A percentile compares a stretch with the other conserved stretches of the same genome.
Evolutionary conservation across 53 echinoderm and acorn worm species (phyloP).

Genomic region (Echinometra lucunter): DNA sequence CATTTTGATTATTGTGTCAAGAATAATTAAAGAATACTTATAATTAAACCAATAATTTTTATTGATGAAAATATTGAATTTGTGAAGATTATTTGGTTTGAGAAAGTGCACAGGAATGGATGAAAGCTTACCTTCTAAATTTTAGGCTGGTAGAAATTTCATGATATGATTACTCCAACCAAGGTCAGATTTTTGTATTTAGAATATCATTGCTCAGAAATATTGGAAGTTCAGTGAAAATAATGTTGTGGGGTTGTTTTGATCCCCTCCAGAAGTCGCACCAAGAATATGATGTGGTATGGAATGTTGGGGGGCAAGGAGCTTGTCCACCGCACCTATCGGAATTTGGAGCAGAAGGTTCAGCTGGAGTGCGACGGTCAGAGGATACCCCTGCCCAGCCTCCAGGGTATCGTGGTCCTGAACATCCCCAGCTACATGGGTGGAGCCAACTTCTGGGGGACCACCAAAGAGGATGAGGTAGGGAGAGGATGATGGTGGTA

Average conservation of each 20-base stretch:
- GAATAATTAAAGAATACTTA: too few relatives aligned
- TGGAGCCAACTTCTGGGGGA: slow-evolving; percentile 99
- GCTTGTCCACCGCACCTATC: slow-evolving; percentile 92
- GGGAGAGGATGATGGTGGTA: slow-evolving; percentile 1
- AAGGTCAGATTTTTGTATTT: too few relatives aligned
- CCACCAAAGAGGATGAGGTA: slow-evolving; percentile 95
- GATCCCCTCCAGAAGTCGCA: slow-evolving; percentile 81
- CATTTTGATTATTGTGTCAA: too few relatives aligned
- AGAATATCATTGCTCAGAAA: too few relatives aligned
- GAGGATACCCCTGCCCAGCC: slow-evolving; percentile 92
- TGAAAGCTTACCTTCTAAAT: too few relatives aligned
- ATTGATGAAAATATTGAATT: too few relatives aligned
- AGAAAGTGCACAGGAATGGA: too few relatives aligned
- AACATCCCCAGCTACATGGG: slow-evolving; percentile 99
- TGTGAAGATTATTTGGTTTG: too few relatives aligned
- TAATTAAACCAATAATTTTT: too few relatives aligned
- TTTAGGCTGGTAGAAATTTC: too few relatives aligned
- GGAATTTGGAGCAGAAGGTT: slow-evolving; percentile 96
- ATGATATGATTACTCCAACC: too few relatives aligned
- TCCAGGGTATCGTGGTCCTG: slow-evolving; percentile 96
- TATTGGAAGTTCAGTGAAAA: not conserved
- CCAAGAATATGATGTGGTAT: slow-evolving; percentile 98
- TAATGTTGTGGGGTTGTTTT: slow-evolving; percentile 19
- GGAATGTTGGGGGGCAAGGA: slow-evolving; percentile 96
- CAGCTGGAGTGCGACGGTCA: slow-evolving; percentile 99